Conservation (phyloP, 2,797 vertebrate species). For the Hozukius guyotensis region DNA sequence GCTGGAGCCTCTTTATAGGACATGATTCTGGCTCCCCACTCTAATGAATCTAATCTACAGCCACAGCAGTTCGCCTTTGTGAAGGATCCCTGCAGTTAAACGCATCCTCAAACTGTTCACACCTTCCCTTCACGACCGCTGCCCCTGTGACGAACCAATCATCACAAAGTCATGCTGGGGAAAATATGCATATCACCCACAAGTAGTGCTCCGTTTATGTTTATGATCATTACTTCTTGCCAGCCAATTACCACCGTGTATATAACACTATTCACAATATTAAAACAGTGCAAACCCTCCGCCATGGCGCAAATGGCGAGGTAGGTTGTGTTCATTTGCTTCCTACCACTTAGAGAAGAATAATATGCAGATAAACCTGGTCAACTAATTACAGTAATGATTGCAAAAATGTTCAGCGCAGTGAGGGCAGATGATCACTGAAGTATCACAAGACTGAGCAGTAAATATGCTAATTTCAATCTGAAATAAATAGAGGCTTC, state of each 20-base stretch:
- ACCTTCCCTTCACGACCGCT: background rate
- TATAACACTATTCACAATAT: background rate
- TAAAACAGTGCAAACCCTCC: background rate
- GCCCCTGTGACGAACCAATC: background rate
- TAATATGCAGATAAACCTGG: constrained; percentile 59
- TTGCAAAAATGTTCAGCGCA: constrained; percentile 52
- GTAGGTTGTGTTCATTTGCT: background rate
- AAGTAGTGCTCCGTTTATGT: background rate
- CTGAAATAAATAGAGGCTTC: constrained; percentile 24
- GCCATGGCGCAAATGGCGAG: background rate
- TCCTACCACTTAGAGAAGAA: constrained; percentile 42
- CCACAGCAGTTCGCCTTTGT: background rate
- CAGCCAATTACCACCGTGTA: background rate
- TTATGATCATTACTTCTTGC: constrained; percentile 6
- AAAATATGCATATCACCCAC: background rate
- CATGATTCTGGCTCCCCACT: background rate
- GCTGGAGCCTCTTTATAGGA: background rate
- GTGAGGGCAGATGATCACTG: constrained; percentile 54
- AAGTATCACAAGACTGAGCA: constrained; percentile 51
- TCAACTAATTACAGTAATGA: constrained; percentile 69
- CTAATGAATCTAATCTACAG: background rate
- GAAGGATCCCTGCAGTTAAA: constrained; percentile 7
- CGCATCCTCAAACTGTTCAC: background rate
- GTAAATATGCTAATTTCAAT: constrained; percentile 57
- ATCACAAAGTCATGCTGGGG: background rate